Evolutionary conservation across 2,888 invertebrate genomes (phyloP).

Genomic region (Choristoneura rosaceana): DNA sequence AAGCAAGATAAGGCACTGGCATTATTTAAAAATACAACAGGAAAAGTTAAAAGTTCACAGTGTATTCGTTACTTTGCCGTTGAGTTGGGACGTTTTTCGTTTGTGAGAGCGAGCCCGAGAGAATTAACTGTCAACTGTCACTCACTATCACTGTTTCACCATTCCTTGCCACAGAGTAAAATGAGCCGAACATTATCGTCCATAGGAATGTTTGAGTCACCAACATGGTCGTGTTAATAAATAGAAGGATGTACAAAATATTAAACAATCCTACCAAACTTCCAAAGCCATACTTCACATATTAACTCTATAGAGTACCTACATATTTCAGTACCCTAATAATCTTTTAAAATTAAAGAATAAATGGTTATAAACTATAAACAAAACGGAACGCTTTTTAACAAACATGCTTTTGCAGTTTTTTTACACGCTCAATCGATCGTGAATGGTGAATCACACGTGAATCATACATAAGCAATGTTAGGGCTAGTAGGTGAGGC

Average conservation of each 20-base stretch:
- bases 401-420: too few species aligned
- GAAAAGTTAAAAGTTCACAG: slow-evolving; percentile 14
- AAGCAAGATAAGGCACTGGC: slow-evolving; percentile 28
- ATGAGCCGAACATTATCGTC: background rate
- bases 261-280: too few species aligned
- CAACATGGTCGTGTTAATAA: background rate
- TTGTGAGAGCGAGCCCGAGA: background rate
- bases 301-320: too few species aligned
- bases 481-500: too few species aligned
- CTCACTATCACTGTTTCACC: too few species aligned
- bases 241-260: background rate
- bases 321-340: too few species aligned
- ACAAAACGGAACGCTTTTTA: too few species aligned
- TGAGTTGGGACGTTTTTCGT: slow-evolving; percentile 28
- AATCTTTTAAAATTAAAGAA: too few species aligned
- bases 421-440: slow-evolving; percentile 1
- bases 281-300: too few species aligned
- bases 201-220: slow-evolving; percentile 4
- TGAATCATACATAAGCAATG: too few species aligned
- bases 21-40: slow-evolving; percentile 30
- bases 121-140: too few species aligned
- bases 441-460: background rate
- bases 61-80: slow-evolving; percentile 9
- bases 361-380: too few species aligned
- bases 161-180: slow-evolving; percentile 32